Conservation (phyloP, 2,113 vertebrate species). For the Dissostichus mawsoni region DNA sequence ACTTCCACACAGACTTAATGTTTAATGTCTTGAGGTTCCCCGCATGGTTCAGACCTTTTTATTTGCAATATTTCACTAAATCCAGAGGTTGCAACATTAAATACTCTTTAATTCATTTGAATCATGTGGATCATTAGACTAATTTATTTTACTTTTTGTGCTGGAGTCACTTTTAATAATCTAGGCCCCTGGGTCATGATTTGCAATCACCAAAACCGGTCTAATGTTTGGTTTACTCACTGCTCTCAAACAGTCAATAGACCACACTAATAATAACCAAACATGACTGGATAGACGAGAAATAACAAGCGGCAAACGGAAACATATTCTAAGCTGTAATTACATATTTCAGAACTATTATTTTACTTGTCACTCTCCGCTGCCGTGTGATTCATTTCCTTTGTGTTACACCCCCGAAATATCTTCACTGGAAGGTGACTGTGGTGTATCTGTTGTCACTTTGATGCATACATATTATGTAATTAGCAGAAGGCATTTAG, state of each 20-base stretch:
- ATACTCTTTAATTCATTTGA: constrained; percentile 3
- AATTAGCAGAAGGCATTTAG: constrained; percentile 45
- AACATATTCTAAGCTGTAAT: constrained; percentile 60
- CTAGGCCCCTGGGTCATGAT: background rate
- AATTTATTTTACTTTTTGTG: constrained; percentile 1
- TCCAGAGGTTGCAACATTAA: background rate
- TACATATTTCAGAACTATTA: constrained; percentile 53
- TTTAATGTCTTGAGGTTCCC: too few species aligned
- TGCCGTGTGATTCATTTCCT: constrained; percentile 29
- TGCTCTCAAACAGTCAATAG: constrained; percentile 31
- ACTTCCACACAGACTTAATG: too few species aligned
- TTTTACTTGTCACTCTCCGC: constrained; percentile 58
- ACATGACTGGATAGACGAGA: constrained; percentile 35
- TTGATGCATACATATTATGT: constrained; percentile 45
- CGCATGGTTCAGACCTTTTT: constrained; percentile 25
- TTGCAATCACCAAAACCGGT: constrained; percentile 12
- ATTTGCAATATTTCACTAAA: constrained; percentile 15
- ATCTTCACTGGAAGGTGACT: constrained; percentile 50
- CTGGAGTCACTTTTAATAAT: constrained; percentile 4
- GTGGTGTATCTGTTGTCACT: constrained; percentile 53
- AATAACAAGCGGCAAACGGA: constrained; percentile 50
- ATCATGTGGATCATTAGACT: constrained; percentile 5
- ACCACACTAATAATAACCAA: constrained; percentile 51
- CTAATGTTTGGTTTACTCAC: constrained; percentile 35
- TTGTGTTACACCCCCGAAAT: constrained; percentile 40